phyloP scores from a whole-genome alignment of 2,888 invertebrate species.

The Chrysomela aeneicollis region DNA sequence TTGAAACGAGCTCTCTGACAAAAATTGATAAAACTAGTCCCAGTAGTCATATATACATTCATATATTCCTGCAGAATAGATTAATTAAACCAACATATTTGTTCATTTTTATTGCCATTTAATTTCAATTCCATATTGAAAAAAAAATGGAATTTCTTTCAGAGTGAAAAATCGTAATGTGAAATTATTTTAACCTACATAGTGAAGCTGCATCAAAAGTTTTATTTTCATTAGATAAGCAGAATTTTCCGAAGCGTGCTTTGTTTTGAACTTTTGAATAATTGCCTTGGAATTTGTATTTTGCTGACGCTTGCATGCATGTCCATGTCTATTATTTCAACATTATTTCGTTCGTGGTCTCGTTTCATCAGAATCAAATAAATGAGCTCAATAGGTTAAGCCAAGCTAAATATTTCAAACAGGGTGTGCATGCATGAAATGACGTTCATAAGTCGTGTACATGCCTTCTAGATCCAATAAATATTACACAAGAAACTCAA shows the following conservation, averaged over 20 bases:
- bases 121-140: too few relatives aligned
- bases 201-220: neutral
- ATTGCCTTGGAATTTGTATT: slow-evolving; percentile 12
- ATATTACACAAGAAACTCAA: too few relatives aligned
- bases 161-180: neutral
- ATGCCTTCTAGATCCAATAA: too few relatives aligned
- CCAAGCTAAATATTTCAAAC: neutral
- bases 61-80: too few relatives aligned
- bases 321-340: slow-evolving; percentile 8
- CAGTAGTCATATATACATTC: too few relatives aligned
- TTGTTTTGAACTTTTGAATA: neutral
- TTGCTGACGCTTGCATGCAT: slow-evolving; percentile 7
- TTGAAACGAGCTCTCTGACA: too few relatives aligned
- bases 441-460: too few relatives aligned
- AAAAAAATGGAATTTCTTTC: too few relatives aligned
- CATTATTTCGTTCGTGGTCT: neutral
- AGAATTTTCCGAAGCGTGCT: neutral
- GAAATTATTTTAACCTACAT: neutral
- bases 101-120: too few relatives aligned
- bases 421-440: too few relatives aligned
- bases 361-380: neutral
- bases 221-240: slow-evolving; percentile 8
- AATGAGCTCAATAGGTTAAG: neutral
- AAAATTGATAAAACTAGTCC: too few relatives aligned
- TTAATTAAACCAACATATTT: too few relatives aligned